Base-by-base conservation (phyloP, 2,888 invertebrate genomes). In the Apamea anceps region DNA sequence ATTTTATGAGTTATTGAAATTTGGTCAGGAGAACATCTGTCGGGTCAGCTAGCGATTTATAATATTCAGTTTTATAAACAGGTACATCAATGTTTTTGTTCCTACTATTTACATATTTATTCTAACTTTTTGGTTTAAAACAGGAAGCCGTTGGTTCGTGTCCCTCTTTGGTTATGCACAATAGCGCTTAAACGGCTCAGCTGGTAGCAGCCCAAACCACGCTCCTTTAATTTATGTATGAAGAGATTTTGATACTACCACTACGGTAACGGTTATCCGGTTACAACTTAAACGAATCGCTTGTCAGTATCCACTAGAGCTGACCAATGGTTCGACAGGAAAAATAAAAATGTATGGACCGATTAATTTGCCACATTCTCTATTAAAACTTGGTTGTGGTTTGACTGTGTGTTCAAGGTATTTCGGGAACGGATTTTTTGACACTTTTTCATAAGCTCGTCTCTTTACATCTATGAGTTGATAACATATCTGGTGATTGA, bases 191-290 rank as follows among this genome's bases (percentile, higher is more conserved):
- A 94, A 93, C 89, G 93, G 93, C 92, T 94, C 92, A 92, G 90
- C 90, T 90, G 89, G 93, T 90, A 91, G 92, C 90, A 88, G 82
- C 88, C 90, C 89, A 91, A 91, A 93, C 93, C 93, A 82, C 92
- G 91, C 90, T 90, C 90, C 92, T 92, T 93, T 95, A 94, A 95
- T 95, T 95, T 95, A 95, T 95, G 94, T 93, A 95, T 94, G 94
- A 94, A 91, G 93, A 94, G 95, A 95, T 94, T 94, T 94, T 95
- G 94, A 95, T 95, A 94, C 92, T 75, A 78, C 74, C 72, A 62
- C 79, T 79, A 75, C 91, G 90, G 88, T 89, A 80, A 82, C 79
- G 68, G 75, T 81, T 87, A 89, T 87, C 83, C 85, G 77, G 89
- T 90, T 90, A 88, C 87, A 89, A 88, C 89, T 90, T 87, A 91